Conservation (phyloP, 2,797 vertebrate genomes). For the Centroberyx gerrardi region DNA sequence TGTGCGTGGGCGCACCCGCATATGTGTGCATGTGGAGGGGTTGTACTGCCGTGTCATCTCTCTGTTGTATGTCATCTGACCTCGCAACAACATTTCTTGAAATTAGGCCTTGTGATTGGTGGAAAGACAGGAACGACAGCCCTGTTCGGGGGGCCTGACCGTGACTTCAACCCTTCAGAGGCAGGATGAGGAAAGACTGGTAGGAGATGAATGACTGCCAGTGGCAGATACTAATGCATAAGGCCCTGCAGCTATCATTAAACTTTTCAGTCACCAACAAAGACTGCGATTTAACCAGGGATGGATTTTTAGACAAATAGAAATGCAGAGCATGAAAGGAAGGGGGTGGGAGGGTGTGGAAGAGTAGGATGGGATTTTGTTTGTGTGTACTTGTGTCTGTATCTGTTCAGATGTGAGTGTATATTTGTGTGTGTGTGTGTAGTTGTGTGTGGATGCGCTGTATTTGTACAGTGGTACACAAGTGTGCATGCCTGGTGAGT, state of each 20-base stretch:
- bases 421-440: slow-evolving; percentile 47
- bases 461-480: slow-evolving; percentile 16
- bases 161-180: slow-evolving; percentile 80
- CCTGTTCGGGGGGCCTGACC: slow-evolving; percentile 75
- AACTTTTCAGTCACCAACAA: slow-evolving; percentile 79
- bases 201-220: slow-evolving; percentile 60
- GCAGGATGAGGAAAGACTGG: slow-evolving; percentile 58
- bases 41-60: slow-evolving; percentile 53
- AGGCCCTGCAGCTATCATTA: slow-evolving; percentile 80
- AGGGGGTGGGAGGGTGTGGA: slow-evolving; percentile 7
- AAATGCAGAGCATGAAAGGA: slow-evolving; percentile 46
- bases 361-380: slow-evolving; percentile 22
- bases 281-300: slow-evolving; percentile 68
- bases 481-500: not conserved
- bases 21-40: slow-evolving; percentile 13
- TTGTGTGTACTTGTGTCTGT: slow-evolving; percentile 31
- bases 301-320: slow-evolving; percentile 74
- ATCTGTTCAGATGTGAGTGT: slow-evolving; percentile 3
- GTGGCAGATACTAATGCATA: slow-evolving; percentile 75
- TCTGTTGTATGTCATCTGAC: slow-evolving; percentile 75
- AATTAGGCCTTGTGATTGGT: slow-evolving; percentile 74
- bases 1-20: slow-evolving; percentile 8
- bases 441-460: slow-evolving; percentile 15
- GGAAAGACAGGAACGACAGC: slow-evolving; percentile 57
- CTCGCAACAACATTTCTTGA: slow-evolving; percentile 55